Evolutionary conservation across 2,888 invertebrate species (phyloP).

Genomic region (Papilio gigon): DNA sequence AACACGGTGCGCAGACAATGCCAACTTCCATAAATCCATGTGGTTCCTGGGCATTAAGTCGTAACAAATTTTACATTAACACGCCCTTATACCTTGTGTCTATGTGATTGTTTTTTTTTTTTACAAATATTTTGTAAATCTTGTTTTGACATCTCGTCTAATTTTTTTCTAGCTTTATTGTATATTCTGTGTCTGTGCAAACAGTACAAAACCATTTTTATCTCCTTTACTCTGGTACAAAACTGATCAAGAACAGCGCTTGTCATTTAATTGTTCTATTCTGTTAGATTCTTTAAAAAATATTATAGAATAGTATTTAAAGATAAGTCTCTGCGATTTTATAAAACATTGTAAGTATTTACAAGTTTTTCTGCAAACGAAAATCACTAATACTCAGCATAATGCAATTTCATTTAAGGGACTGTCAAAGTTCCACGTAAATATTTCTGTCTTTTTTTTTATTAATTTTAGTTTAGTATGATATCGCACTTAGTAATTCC

Average conservation of each 20-base stretch:
- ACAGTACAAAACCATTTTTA: not conserved
- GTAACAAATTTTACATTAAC: too few species aligned
- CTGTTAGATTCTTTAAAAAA: constrained; percentile 42
- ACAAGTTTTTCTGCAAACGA: not conserved
- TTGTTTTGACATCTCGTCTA: not conserved
- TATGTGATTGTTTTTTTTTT: too few species aligned
- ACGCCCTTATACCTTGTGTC: too few species aligned
- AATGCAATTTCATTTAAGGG: not conserved
- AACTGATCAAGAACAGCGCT: constrained; percentile 15
- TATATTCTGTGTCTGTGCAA: not conserved
- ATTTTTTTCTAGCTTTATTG: not conserved
- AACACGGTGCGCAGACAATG: too few species aligned
- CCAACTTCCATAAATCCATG: too few species aligned
- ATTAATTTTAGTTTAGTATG: not conserved
- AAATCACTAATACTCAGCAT: not conserved
- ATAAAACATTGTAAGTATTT: constrained; percentile 35
- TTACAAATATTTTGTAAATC: not conserved
- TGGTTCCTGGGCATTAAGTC: too few species aligned
- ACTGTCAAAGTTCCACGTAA: constrained; percentile 39
- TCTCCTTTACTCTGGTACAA: not conserved
- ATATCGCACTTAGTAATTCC: not conserved
- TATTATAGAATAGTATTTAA: constrained; percentile 31
- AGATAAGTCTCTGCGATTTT: constrained; percentile 19
- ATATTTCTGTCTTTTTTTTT: constrained; percentile 33
- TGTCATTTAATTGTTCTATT: constrained; percentile 46